Evolutionary conservation across 2,888 invertebrate genomes (phyloP).

Genomic region (Xylophagus ater): DNA sequence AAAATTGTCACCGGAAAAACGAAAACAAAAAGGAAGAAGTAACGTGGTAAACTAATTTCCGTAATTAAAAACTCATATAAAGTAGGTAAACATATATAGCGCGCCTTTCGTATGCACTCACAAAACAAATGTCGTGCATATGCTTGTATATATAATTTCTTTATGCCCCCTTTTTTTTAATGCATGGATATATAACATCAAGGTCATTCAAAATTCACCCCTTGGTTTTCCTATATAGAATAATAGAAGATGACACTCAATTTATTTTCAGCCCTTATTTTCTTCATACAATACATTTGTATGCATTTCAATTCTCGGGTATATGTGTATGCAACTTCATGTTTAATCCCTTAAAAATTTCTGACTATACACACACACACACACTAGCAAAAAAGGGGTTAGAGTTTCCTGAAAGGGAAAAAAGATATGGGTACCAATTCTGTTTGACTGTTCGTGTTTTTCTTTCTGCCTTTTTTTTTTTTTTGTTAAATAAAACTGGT

Average conservation of each 20-base stretch:
- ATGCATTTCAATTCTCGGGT: slow-evolving; percentile 3
- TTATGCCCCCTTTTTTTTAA: slow-evolving; percentile 18
- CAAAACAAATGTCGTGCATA: slow-evolving; percentile 19
- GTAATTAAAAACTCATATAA: slow-evolving; percentile 39
- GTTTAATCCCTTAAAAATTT: background rate
- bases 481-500: no score
- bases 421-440: no score
- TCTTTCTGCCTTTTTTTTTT: no score
- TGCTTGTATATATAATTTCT: slow-evolving; percentile 21
- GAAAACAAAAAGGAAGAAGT: slow-evolving; percentile 18
- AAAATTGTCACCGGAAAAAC: slow-evolving; percentile 13
- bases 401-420: slow-evolving; percentile 1
- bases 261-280: slow-evolving; percentile 18
- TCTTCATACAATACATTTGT: no score
- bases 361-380: slow-evolving; percentile 14
- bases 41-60: slow-evolving; percentile 34
- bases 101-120: background rate
- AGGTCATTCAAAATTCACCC: slow-evolving; percentile 41
- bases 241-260: slow-evolving; percentile 22
- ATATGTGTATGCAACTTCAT: background rate
- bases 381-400: no score
- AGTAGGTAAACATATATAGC: background rate
- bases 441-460: no score
- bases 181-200: slow-evolving; percentile 25
- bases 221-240: no score